Evolutionary conservation across 1,140 invertebrate species (phyloP).

Genomic region (Drosophila leontia): DNA sequence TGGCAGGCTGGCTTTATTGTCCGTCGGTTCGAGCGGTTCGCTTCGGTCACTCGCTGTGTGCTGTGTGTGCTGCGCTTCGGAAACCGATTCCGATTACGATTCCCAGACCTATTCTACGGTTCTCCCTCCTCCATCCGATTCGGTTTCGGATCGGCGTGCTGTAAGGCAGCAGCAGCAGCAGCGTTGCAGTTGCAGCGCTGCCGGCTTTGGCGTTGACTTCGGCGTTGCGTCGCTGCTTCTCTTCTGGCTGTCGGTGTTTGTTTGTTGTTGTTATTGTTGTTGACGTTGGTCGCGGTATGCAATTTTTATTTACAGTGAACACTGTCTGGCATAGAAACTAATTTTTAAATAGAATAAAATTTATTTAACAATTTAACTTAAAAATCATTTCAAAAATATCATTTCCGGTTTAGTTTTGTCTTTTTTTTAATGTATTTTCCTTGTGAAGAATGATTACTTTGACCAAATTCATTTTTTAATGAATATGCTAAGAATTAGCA

Average conservation of each 20-base stretch:
- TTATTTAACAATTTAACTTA: neutral
- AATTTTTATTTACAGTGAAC: constrained; percentile 54
- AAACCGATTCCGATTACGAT: constrained; percentile 33
- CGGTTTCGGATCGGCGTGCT: constrained; percentile 32
- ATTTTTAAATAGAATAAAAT: neutral
- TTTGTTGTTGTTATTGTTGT: constrained; percentile 59
- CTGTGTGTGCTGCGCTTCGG: constrained; percentile 49
- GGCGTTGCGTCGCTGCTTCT: constrained; percentile 19
- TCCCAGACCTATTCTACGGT: constrained; percentile 21
- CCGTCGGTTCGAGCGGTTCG: constrained; percentile 81
- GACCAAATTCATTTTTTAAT: neutral
- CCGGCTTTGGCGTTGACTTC: constrained; percentile 22
- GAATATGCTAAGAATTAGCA: neutral
- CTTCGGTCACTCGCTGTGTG: constrained; percentile 66
- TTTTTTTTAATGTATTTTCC: constrained; percentile 33
- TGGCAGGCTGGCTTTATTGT: constrained; percentile 78
- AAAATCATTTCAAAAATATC: neutral
- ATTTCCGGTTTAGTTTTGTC: too few species aligned
- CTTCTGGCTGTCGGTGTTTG: constrained; percentile 63
- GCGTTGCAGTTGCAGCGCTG: constrained; percentile 34
- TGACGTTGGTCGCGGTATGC: constrained; percentile 78
- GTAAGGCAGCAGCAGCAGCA: constrained; percentile 26
- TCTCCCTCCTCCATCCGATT: constrained; percentile 14
- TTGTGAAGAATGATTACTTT: neutral
- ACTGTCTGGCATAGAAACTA: neutral